Conservation (phyloP, 2,797 vertebrate species). For the Mormyrops attenuatus region DNA sequence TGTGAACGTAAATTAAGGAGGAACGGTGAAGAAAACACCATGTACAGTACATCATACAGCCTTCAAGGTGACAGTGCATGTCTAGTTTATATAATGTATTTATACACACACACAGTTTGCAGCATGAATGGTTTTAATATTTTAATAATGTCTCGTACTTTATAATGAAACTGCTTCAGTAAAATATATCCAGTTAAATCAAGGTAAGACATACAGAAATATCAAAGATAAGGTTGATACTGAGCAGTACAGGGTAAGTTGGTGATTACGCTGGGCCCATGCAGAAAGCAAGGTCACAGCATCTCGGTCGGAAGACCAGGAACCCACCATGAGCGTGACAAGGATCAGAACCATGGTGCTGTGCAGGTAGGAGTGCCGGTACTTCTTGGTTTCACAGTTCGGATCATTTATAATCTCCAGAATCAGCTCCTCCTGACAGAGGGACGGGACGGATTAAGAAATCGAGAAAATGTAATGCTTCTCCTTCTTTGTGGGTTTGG, state of each 20-base stretch:
- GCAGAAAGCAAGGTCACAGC: neutral
- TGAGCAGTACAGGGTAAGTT: neutral
- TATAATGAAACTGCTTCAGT: neutral
- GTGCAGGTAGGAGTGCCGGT: constrained; percentile 76
- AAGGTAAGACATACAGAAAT: neutral
- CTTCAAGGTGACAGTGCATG: neutral
- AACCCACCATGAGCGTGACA: constrained; percentile 70
- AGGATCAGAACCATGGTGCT: constrained; percentile 69
- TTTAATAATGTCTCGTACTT: neutral
- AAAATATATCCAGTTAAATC: neutral
- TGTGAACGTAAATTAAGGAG: neutral
- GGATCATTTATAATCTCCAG: constrained; percentile 71
- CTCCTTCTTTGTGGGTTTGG: neutral
- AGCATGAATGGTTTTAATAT: neutral
- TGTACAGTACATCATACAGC: neutral
- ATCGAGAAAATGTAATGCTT: neutral
- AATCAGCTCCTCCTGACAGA: constrained; percentile 78
- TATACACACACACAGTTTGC: neutral
- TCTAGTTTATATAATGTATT: neutral
- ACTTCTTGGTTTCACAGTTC: constrained; percentile 44
- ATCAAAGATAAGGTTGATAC: neutral
- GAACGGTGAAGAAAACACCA: neutral
- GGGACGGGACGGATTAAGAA: neutral
- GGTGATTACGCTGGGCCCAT: neutral
- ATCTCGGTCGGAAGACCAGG: neutral